These are phyloP conservation scores for Brachirus orientalis DNA, from an alignment of 2,113 vertebrate species.

Conservation along the genomic window DNA sequence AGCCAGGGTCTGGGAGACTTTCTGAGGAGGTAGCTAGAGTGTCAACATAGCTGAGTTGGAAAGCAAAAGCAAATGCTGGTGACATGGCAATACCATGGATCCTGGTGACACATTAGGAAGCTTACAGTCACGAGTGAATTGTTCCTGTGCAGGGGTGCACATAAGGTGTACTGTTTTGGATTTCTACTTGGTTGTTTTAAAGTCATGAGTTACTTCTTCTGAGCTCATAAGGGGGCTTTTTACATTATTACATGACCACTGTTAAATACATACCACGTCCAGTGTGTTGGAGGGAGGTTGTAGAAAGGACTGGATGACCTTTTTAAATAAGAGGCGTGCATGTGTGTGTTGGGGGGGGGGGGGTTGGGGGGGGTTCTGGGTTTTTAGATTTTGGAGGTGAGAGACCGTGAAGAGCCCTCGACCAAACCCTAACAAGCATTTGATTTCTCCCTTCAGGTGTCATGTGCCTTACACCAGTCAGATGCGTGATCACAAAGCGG, in stretches of 20 bases:
- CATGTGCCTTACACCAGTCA: constrained; percentile 43
- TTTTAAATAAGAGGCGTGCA: constrained; percentile 43
- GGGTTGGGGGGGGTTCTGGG: constrained; percentile 15
- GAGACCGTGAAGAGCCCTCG: constrained; percentile 79
- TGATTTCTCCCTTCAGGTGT: constrained; percentile 76
- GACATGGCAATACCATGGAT: constrained; percentile 61
- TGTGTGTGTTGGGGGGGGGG: constrained; percentile 30
- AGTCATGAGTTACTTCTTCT: too few species aligned
- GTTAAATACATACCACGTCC: too few species aligned
- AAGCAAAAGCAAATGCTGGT: constrained; percentile 61
- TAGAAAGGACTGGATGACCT: constrained; percentile 71
- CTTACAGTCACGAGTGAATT: constrained; percentile 55
- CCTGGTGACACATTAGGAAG: constrained; percentile 65
- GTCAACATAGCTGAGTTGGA: constrained; percentile 56
- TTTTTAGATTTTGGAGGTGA: constrained; percentile 68
- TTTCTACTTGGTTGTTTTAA: not conserved
- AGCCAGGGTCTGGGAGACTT: constrained; percentile 47
- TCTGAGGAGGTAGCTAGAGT: constrained; percentile 54
- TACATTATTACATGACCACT: too few species aligned
- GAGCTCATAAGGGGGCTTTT: too few species aligned
- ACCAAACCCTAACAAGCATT: constrained; percentile 69
- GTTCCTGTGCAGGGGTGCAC: constrained; percentile 30
- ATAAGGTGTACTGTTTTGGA: constrained; percentile 25
- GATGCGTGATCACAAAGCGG: constrained; percentile 41
- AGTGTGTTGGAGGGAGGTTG: constrained; percentile 19